Conservation (phyloP, 2,888 invertebrate genomes). For the Cheilosia grossa region DNA sequence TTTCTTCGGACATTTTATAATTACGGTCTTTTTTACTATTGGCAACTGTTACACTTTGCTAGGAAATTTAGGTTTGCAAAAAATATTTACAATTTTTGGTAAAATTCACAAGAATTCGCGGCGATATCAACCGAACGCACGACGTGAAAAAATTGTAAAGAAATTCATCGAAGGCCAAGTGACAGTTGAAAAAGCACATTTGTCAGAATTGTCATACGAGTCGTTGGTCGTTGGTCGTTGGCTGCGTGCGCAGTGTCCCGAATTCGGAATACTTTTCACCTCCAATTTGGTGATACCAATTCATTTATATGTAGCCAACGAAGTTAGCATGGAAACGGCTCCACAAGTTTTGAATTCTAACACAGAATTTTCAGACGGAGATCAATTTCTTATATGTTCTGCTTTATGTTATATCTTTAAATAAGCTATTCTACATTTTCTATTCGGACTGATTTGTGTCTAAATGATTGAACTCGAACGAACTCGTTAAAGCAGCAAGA, state of each 20-base stretch:
- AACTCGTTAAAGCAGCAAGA: too few species aligned
- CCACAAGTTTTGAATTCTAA: too few species aligned
- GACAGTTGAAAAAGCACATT: slow-evolving; percentile 62
- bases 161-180: slow-evolving; percentile 36
- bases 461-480: too few species aligned
- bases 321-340: too few species aligned
- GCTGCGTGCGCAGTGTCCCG: slow-evolving; percentile 37
- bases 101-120: slow-evolving; percentile 48
- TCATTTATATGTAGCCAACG: too few species aligned
- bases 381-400: too few species aligned
- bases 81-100: slow-evolving; percentile 23
- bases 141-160: slow-evolving; percentile 67
- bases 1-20: slow-evolving; percentile 78
- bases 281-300: slow-evolving; percentile 42
- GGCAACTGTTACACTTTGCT: slow-evolving; percentile 38
- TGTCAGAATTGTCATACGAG: slow-evolving; percentile 47
- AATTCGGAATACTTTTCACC: neutral
- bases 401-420: too few species aligned
- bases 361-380: too few species aligned
- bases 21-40: slow-evolving; percentile 9
- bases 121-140: slow-evolving; percentile 51
- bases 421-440: too few species aligned
- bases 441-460: too few species aligned
- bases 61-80: slow-evolving; percentile 2
- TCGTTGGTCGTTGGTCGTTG: neutral